These are phyloP conservation scores for Pangasius larnaudii DNA, from an alignment of 2,797 vertebrate species.

Conservation along the genomic window DNA sequence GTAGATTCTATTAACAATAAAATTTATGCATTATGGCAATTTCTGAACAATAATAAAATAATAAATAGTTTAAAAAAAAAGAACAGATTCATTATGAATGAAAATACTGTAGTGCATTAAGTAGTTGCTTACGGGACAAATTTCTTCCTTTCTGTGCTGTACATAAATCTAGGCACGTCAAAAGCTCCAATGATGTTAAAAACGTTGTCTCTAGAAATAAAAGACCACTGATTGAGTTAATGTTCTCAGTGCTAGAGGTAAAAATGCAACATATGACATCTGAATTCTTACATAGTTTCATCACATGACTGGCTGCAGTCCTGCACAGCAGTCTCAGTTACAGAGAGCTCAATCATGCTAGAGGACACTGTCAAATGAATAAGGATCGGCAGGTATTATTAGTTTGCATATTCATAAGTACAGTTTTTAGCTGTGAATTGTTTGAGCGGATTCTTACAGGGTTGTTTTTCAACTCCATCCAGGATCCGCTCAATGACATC, in stretches of 20 bases:
- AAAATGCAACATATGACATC: neutral
- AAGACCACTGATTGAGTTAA: neutral
- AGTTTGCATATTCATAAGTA: neutral
- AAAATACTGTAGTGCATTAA: neutral
- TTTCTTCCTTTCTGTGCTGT: constrained; percentile 92
- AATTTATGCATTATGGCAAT: neutral
- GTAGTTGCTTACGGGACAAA: constrained; percentile 89
- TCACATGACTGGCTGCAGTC: constrained; percentile 90
- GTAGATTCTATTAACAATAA: neutral
- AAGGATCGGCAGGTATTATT: neutral
- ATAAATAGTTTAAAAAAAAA: neutral
- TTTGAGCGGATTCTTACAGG: constrained; percentile 74
- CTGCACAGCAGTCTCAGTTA: constrained; percentile 86
- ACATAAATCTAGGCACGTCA: constrained; percentile 90
- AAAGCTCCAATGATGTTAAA: constrained; percentile 97
- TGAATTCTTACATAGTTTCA: constrained; percentile 84
- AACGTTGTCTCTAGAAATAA: constrained; percentile 85
- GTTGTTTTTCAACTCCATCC: constrained; percentile 92
- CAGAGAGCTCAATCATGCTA: constrained; percentile 87
- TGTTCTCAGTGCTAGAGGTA: neutral
- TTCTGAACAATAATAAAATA: neutral
- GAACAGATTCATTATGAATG: neutral
- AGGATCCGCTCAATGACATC: constrained; percentile 85
- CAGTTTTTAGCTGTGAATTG: neutral
- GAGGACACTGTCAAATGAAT: constrained; percentile 81